phyloP scores from a whole-genome alignment of 2,888 invertebrate genomes.

The Linnaemya tessellans region DNA sequence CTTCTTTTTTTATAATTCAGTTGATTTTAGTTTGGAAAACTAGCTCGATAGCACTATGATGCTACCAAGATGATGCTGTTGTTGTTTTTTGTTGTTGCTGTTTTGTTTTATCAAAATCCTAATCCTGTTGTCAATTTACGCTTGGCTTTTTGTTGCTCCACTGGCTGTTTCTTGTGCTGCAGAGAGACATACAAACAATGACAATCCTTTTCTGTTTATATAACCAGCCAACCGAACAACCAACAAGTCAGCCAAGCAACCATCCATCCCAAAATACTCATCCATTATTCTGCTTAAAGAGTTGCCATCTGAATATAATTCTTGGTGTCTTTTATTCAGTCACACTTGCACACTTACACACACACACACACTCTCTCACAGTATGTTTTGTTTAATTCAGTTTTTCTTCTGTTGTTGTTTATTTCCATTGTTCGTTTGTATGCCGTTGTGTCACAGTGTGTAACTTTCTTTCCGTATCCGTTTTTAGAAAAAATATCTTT shows the following conservation, averaged over 20 bases:
- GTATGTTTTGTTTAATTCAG: constrained; percentile 24
- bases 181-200: neutral
- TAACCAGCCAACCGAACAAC: constrained; percentile 42
- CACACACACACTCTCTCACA: neutral
- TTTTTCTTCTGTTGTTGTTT: constrained; percentile 28
- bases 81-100: constrained; percentile 4
- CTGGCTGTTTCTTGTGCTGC: constrained; percentile 15
- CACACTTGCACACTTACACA: neutral
- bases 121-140: constrained; percentile 64
- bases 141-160: constrained; percentile 49
- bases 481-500: constrained; percentile 85
- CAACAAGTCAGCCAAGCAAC: constrained; percentile 37
- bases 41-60: constrained; percentile 17
- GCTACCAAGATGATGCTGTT: neutral
- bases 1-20: neutral
- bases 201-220: constrained; percentile 56
- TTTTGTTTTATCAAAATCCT: constrained; percentile 53
- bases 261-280: constrained; percentile 42
- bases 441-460: constrained; percentile 31
- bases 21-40: constrained; percentile 22
- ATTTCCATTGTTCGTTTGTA: constrained; percentile 42
- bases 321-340: neutral
- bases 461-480: constrained; percentile 54
- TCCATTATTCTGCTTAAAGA: constrained; percentile 53
- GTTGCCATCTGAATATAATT: constrained; percentile 43